phyloP scores from a whole-genome alignment of 2,113 vertebrate genomes.

The Notothenia coriiceps region DNA sequence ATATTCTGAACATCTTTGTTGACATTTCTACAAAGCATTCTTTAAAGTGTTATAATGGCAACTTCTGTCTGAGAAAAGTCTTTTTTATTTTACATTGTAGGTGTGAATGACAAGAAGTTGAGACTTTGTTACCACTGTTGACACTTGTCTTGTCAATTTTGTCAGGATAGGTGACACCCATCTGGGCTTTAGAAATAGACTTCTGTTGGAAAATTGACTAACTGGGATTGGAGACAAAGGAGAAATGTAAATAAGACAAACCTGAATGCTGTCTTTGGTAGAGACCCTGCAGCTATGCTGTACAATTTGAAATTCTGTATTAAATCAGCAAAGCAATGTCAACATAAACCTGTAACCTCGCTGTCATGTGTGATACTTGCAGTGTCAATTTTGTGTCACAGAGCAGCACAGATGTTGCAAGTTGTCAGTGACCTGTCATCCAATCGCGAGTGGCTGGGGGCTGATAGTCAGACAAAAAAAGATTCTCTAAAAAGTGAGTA shows the following conservation, averaged over 20 bases:
- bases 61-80: background rate
- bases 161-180: background rate
- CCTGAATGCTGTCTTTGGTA: background rate
- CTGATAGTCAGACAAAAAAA: background rate
- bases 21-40: background rate
- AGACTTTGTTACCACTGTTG: constrained; percentile 10
- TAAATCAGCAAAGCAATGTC: constrained; percentile 9
- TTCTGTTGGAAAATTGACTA: constrained; percentile 9
- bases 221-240: constrained; percentile 1
- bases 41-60: background rate
- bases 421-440: background rate
- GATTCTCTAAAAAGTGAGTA: too few species aligned
- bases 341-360: background rate
- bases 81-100: background rate
- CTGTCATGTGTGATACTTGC: background rate
- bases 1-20: background rate
- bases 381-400: background rate
- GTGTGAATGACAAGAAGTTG: constrained; percentile 23
- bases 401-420: background rate
- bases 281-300: constrained; percentile 20
- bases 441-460: background rate
- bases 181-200: background rate
- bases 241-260: constrained; percentile 11
- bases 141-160: background rate
- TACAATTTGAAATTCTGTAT: constrained; percentile 20